Conservation (phyloP, 2,797 vertebrate species). For the Sebastes goodei region DNA sequence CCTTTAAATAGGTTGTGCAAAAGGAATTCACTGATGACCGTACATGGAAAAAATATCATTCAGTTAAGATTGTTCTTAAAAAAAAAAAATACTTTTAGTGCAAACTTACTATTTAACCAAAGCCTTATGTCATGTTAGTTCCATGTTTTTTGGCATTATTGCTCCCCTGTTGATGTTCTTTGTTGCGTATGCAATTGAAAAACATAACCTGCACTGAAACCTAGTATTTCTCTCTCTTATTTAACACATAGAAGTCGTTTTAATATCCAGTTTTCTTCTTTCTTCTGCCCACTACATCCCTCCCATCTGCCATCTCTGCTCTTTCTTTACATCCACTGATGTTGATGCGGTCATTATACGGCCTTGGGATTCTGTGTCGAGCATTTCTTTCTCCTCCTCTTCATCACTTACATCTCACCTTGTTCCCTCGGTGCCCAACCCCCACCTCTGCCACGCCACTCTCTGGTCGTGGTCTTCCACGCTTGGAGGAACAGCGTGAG, state of each 20-base stretch:
- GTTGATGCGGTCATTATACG: not conserved
- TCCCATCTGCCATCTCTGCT: conserved; percentile 2
- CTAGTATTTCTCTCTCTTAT: not conserved
- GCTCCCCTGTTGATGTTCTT: not conserved
- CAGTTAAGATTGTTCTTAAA: not conserved
- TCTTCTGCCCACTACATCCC: not conserved
- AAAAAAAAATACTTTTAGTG: not conserved
- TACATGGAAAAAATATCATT: not conserved
- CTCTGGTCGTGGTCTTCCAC: conserved; percentile 59
- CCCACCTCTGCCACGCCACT: conserved; percentile 21
- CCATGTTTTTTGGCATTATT: not conserved
- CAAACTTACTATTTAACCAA: not conserved
- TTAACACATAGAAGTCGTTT: not conserved
- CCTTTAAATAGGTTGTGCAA: not conserved
- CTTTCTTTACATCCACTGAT: conserved; percentile 9
- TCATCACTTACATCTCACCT: conserved; percentile 61
- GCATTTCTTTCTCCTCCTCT: conserved; percentile 33
- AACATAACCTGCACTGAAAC: not conserved
- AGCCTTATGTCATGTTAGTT: not conserved
- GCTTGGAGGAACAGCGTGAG: conserved; percentile 75
- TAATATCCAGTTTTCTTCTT: not conserved
- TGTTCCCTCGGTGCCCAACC: conserved; percentile 21
- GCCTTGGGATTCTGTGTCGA: conserved; percentile 30
- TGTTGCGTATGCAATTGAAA: not conserved
- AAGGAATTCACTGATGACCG: not conserved